Conservation (phyloP, 2,797 vertebrate species). For the Acropternis orthonyx region DNA sequence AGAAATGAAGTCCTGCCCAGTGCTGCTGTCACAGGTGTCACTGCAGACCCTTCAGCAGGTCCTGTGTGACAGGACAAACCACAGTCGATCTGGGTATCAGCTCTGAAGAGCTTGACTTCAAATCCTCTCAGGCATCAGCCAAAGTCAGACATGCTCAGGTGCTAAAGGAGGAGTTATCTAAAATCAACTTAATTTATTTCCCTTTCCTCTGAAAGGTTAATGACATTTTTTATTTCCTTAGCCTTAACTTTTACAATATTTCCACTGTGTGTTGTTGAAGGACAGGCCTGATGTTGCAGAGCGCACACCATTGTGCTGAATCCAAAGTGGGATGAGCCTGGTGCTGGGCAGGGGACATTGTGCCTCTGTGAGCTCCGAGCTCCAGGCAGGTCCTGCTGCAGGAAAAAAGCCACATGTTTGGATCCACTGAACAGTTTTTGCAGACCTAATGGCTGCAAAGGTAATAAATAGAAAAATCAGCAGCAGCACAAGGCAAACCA, state of each 20-base stretch:
- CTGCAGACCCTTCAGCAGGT: background rate
- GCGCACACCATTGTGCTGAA: background rate
- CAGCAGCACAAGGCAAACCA: slow-evolving; percentile 9
- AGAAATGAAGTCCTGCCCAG: background rate
- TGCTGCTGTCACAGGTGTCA: background rate
- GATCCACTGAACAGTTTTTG: background rate
- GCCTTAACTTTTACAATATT: background rate
- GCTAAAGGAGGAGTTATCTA: background rate
- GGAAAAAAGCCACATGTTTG: background rate
- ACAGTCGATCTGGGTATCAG: fast-evolving
- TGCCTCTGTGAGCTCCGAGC: background rate
- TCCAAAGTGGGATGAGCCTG: background rate
- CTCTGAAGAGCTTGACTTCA: background rate
- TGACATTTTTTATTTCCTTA: background rate
- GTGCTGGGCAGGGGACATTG: background rate
- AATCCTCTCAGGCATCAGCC: background rate
- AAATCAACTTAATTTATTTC: background rate
- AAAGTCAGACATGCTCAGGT: background rate
- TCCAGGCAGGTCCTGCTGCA: background rate
- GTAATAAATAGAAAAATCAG: slow-evolving; percentile 28
- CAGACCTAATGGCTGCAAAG: background rate
- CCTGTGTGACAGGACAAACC: background rate
- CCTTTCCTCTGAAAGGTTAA: background rate
- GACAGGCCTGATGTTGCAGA: background rate
- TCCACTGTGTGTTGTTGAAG: background rate